phyloP scores from a whole-genome alignment of 2,113 vertebrate species.

The Podilymbus podiceps region DNA sequence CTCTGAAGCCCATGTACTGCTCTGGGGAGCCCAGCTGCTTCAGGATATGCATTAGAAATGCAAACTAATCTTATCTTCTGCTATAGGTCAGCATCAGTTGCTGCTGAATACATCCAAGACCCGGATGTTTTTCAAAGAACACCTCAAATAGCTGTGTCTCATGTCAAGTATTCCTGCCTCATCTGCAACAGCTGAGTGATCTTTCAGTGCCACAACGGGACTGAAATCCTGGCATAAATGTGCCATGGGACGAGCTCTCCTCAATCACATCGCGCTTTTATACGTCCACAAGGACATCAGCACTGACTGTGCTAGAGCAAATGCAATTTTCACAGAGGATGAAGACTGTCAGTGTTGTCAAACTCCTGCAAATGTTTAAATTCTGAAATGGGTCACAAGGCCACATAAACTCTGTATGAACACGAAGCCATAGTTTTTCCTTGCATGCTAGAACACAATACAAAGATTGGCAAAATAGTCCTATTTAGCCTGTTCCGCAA shows the following conservation, averaged over 20 bases:
- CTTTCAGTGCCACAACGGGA: conserved; percentile 52
- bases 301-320: conserved; percentile 45
- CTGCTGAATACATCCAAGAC: conserved; percentile 41
- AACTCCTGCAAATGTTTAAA: conserved; percentile 54
- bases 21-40: conserved; percentile 4
- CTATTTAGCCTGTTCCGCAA: not conserved
- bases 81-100: conserved; percentile 56
- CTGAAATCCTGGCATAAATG: conserved; percentile 63
- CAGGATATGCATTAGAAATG: conserved; percentile 12
- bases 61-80: conserved; percentile 33
- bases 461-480: not conserved
- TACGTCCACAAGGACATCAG: conserved; percentile 55
- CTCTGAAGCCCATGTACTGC: not conserved
- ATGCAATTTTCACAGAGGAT: conserved; percentile 54
- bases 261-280: conserved; percentile 65
- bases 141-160: not conserved
- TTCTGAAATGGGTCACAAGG: conserved; percentile 55
- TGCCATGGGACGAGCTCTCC: conserved; percentile 63
- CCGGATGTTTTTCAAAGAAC: not conserved
- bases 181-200: conserved; percentile 69
- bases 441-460: not conserved
- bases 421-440: not conserved
- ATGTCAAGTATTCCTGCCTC: conserved; percentile 57
- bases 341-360: conserved; percentile 40
- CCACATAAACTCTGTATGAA: not conserved